phyloP scores from a whole-genome alignment of 2,113 vertebrate genomes.

The Epinephelus fuscoguttatus region DNA sequence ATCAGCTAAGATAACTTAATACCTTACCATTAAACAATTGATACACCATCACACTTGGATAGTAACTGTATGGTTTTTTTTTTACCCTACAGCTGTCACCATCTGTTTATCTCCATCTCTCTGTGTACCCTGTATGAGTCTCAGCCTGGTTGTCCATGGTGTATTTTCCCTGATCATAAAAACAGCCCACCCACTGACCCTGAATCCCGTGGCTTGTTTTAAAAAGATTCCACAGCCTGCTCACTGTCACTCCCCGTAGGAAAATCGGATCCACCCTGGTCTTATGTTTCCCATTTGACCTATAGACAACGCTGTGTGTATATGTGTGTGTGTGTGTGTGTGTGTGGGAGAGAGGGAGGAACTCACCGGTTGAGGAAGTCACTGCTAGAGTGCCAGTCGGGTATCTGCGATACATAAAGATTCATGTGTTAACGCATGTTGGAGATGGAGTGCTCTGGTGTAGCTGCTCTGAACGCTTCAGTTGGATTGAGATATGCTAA shows the following conservation, averaged over 20 bases:
- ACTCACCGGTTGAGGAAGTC: conserved; percentile 86
- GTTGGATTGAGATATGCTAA: neutral
- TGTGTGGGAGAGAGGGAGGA: neutral
- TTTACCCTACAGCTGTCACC: conserved; percentile 7
- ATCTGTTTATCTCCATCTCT: conserved; percentile 1
- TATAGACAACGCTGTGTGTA: neutral
- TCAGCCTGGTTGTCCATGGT: neutral
- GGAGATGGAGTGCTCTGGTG: conserved; percentile 1
- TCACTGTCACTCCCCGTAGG: conserved; percentile 47
- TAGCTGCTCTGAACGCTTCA: conserved; percentile 1
- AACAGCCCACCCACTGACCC: conserved; percentile 55
- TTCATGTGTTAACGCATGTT: conserved; percentile 58
- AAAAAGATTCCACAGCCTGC: conserved; percentile 54
- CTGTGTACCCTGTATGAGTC: neutral
- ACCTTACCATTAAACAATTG: neutral
- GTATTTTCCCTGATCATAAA: conserved; percentile 53
- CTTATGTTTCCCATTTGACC: conserved; percentile 40
- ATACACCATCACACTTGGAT: neutral
- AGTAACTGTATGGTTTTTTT: neutral
- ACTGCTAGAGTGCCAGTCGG: conserved; percentile 83
- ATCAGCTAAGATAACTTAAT: neutral
- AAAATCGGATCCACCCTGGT: conserved; percentile 51
- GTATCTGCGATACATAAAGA: conserved; percentile 84
- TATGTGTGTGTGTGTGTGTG: neutral
- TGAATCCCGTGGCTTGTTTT: conserved; percentile 25